phyloP scores from a whole-genome alignment of 2,113 vertebrate genomes.

The Sterrhoptilus dennistouni region DNA sequence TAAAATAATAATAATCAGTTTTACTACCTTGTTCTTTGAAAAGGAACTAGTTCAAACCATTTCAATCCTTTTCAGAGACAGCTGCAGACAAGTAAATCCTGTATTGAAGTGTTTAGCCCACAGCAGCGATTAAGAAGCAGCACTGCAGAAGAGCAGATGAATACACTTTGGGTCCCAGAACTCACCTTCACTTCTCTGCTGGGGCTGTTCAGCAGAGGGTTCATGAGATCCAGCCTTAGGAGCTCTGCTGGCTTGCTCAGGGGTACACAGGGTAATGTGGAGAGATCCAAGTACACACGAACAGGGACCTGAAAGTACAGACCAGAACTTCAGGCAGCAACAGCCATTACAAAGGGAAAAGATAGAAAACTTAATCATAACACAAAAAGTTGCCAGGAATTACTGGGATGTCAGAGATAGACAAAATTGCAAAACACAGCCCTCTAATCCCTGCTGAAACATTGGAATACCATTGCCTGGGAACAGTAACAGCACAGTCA shows the following conservation, averaged over 20 bases:
- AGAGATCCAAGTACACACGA: slow-evolving; percentile 91
- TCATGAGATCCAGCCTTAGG: slow-evolving; percentile 91
- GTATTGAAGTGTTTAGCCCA: neutral
- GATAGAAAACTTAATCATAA: neutral
- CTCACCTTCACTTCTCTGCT: slow-evolving; percentile 88
- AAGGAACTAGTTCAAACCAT: neutral
- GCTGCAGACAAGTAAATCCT: neutral
- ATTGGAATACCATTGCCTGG: neutral
- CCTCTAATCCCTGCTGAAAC: neutral
- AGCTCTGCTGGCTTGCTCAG: slow-evolving; percentile 89
- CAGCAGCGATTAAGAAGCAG: neutral
- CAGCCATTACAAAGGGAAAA: neutral
- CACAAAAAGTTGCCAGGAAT: neutral
- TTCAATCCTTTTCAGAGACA: neutral
- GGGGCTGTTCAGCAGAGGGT: slow-evolving; percentile 79
- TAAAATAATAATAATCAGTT: neutral
- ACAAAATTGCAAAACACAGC: neutral
- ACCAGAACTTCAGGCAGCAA: neutral
- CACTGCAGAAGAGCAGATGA: neutral
- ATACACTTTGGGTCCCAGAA: rapidly evolving
- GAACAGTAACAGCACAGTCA: neutral
- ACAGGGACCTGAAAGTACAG: slow-evolving; percentile 83
- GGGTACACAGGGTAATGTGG: slow-evolving; percentile 81
- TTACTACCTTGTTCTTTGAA: neutral
- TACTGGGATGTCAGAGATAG: neutral